A percentile compares a stretch with the other conserved stretches of the same genome.
phyloP scores from a whole-genome alignment of 2,113 vertebrate species.

The human region GRCh38 chr18:74995501-74996000 shows the following conservation, averaged over 20 bases:
- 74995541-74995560: background rate
- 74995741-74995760: fast-evolving
- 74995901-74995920: constrained; percentile 82
- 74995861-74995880: background rate
- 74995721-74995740: fast-evolving
- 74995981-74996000: constrained; percentile 79
- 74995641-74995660: background rate
- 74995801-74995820: background rate
- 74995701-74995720: background rate
- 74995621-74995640: background rate
- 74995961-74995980: constrained; percentile 82
- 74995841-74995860: background rate
- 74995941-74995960: constrained; percentile 83
- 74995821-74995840: background rate
- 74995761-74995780: too few species aligned
- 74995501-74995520: background rate
- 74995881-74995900: constrained; percentile 61
- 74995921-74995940: constrained; percentile 84
- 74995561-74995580: fast-evolving
- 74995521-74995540: fast-evolving
- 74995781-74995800: background rate
- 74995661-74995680: background rate
- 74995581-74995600: background rate
- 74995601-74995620: constrained; percentile 44
- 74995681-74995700: fast-evolving